Percentiles rank a stretch among this genome's conserved stretches.
Evolutionary conservation across 1,140 invertebrate genomes (phyloP).

Genomic region (Chymomyza costata): DNA sequence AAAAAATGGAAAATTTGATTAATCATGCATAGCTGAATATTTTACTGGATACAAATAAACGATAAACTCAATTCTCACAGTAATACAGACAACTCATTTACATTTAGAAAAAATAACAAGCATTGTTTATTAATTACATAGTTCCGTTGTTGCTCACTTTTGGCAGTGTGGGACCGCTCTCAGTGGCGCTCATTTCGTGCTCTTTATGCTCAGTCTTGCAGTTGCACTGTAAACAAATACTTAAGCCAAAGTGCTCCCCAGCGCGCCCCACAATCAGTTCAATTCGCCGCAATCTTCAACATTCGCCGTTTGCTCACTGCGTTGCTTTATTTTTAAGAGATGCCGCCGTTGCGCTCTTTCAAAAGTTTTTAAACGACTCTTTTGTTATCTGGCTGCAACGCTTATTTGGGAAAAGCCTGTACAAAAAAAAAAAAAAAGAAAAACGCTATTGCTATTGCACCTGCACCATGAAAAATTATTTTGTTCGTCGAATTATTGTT

Average conservation of each 20-base stretch:
- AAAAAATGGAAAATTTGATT: no score
- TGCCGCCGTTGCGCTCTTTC: slow-evolving; percentile 20
- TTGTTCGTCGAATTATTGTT: slow-evolving; percentile 11
- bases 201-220: no score
- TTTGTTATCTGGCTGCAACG: slow-evolving; percentile 20
- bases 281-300: slow-evolving; percentile 50
- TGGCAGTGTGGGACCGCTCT: slow-evolving; percentile 10
- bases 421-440: slow-evolving; percentile 9
- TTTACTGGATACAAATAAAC: no score
- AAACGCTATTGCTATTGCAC: slow-evolving; percentile 32
- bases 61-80: no score
- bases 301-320: slow-evolving; percentile 5
- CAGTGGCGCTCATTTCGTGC: background rate
- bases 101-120: no score
- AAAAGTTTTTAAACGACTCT: slow-evolving; percentile 34
- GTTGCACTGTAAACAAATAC: slow-evolving; percentile 46
- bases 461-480: slow-evolving; percentile 45
- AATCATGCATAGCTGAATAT: no score
- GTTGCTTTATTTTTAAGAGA: slow-evolving; percentile 53
- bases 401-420: no score
- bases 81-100: no score
- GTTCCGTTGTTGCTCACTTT: slow-evolving; percentile 41
- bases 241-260: slow-evolving; percentile 41
- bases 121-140: slow-evolving; percentile 70
- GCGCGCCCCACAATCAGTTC: slow-evolving; percentile 1